phyloP scores from a whole-genome alignment of 2,888 invertebrate species.

The Linnaemya tessellans region DNA sequence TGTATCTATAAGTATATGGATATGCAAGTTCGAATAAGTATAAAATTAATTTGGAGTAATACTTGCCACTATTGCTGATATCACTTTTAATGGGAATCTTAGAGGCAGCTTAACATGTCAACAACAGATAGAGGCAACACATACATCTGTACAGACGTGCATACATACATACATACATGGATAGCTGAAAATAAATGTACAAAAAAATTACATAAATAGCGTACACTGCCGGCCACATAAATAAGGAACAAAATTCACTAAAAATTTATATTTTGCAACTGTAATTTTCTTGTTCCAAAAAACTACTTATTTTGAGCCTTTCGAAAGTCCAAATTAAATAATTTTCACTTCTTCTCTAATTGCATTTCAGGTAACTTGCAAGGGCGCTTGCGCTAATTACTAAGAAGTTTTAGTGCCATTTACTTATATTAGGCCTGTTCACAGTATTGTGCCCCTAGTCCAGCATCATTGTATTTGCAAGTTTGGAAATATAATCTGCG shows the following conservation, averaged over 20 bases:
- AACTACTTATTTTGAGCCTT: no score
- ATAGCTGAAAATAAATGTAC: background rate
- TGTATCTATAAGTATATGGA: background rate
- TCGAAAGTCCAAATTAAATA: no score
- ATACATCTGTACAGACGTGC: background rate
- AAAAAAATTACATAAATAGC: background rate
- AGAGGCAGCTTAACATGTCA: slow-evolving; percentile 4
- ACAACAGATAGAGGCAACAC: background rate
- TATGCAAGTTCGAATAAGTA: slow-evolving; percentile 1
- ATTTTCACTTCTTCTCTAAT: no score
- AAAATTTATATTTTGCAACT: background rate
- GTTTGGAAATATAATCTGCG: no score
- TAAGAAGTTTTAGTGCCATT: no score
- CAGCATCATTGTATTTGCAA: no score
- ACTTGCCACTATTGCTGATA: slow-evolving; percentile 6
- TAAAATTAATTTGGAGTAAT: slow-evolving; percentile 18
- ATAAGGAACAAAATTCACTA: background rate
- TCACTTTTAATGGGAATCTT: background rate
- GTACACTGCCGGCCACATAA: background rate
- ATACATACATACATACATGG: background rate
- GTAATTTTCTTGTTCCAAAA: no score
- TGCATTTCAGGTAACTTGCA: no score
- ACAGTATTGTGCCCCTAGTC: no score
- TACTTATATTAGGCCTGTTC: no score
- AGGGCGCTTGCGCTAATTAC: no score